Conservation (phyloP, 2,888 invertebrate genomes). For the Cyclophora albipunctata region DNA sequence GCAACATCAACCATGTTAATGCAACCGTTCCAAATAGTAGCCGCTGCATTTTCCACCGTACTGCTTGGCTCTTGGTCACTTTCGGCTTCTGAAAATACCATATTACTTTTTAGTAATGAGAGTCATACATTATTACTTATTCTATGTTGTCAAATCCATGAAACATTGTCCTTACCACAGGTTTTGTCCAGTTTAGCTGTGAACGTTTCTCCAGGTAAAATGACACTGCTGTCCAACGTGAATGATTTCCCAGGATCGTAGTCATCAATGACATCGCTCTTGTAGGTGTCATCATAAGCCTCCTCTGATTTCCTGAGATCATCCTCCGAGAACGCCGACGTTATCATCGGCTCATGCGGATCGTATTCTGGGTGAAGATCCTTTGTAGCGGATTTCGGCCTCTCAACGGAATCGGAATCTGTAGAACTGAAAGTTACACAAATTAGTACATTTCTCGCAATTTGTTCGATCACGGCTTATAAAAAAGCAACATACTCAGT, state of each 20-base stretch:
- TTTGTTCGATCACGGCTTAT: too few species aligned
- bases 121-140: background rate
- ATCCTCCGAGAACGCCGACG: conserved; percentile 66
- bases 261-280: conserved; percentile 45
- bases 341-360: conserved; percentile 70
- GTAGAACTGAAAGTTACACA: conserved; percentile 42
- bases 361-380: conserved; percentile 66
- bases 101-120: background rate
- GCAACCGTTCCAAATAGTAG: conserved; percentile 86
- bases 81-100: conserved; percentile 64
- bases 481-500: conserved; percentile 47
- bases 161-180: conserved; percentile 33
- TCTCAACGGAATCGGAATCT: conserved; percentile 64
- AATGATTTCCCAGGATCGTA: conserved; percentile 51
- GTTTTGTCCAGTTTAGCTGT: conserved; percentile 42
- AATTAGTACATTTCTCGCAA: conserved; percentile 3
- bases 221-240: conserved; percentile 38
- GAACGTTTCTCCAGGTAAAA: conserved; percentile 36
- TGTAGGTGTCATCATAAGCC: conserved; percentile 52
- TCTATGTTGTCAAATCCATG: background rate
- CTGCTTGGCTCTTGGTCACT: conserved; percentile 88
- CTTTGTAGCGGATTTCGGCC: conserved; percentile 65
- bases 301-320: conserved; percentile 64
- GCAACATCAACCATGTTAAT: conserved; percentile 94
- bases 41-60: conserved; percentile 76